A percentile compares a stretch with the other conserved stretches of the same genome.
Evolutionary conservation across 2,113 vertebrate genomes (phyloP).

Genomic region (Reinhardtius hippoglossoides): DNA sequence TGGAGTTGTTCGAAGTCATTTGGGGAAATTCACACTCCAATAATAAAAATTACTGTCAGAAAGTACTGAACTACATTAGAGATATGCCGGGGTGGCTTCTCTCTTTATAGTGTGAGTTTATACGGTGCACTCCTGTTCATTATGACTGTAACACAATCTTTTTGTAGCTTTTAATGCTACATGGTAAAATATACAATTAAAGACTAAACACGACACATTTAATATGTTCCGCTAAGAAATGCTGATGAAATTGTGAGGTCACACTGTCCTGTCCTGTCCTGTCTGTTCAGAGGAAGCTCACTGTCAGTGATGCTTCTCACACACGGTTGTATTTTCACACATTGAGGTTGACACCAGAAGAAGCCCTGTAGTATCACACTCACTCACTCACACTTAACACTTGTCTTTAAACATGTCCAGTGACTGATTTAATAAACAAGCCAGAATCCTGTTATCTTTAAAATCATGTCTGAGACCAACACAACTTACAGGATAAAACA

Average conservation of each 20-base stretch:
- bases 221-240: background rate
- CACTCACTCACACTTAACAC: background rate
- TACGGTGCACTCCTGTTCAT: too few species aligned
- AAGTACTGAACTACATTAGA: background rate
- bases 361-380: constrained; percentile 13
- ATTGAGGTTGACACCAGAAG: background rate
- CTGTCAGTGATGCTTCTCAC: constrained; percentile 40
- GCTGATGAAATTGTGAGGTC: constrained; percentile 2
- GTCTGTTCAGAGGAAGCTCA: background rate
- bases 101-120: too few species aligned
- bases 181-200: too few species aligned
- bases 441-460: too few species aligned
- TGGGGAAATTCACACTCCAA: background rate
- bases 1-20: constrained; percentile 27
- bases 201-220: too few species aligned
- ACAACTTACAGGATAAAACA: too few species aligned
- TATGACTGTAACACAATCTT: background rate
- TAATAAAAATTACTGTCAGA: background rate
- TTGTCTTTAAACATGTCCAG: background rate
- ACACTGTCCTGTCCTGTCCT: background rate
- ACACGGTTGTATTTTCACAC: constrained; percentile 35
- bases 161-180: background rate
- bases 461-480: background rate
- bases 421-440: too few species aligned
- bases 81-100: background rate